These are phyloP conservation scores for Dermochelys coriacea DNA, from an alignment of 2,797 vertebrate species.

Conservation along the genomic window DNA sequence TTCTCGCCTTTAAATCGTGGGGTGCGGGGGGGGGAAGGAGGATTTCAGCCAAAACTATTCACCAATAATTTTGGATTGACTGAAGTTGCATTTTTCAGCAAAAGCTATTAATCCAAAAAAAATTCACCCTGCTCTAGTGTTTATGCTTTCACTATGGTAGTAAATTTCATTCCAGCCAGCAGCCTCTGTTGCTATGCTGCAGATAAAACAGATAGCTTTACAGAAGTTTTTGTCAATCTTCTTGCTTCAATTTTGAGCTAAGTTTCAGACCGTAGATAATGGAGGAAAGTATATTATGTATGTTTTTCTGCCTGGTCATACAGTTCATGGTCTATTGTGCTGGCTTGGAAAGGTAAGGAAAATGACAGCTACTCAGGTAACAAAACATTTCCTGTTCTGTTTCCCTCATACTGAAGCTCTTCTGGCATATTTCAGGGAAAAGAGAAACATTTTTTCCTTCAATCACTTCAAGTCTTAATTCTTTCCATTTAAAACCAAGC, in stretches of 20 bases:
- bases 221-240: slow-evolving; percentile 35
- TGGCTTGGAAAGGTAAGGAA: not conserved
- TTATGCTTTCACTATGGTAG: not conserved
- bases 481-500: slow-evolving; percentile 13
- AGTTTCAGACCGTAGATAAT: slow-evolving; percentile 39
- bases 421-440: not conserved
- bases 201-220: slow-evolving; percentile 29
- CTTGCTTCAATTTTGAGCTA: slow-evolving; percentile 45
- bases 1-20: not conserved
- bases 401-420: slow-evolving; percentile 22
- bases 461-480: not conserved
- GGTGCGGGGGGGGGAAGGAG: accelerated
- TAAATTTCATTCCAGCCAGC: slow-evolving; percentile 37
- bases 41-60: not conserved
- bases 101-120: not conserved
- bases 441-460: not conserved
- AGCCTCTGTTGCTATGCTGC: slow-evolving; percentile 13
- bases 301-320: slow-evolving; percentile 13
- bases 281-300: not conserved
- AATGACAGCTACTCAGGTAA: slow-evolving; percentile 22
- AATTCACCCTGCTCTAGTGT: not conserved
- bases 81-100: not conserved
- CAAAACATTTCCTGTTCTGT: slow-evolving; percentile 56
- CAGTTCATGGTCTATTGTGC: slow-evolving; percentile 10
- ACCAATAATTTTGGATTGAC: not conserved